Base-by-base conservation (phyloP, 2,888 invertebrate species). In the Cheilosia soror region DNA sequence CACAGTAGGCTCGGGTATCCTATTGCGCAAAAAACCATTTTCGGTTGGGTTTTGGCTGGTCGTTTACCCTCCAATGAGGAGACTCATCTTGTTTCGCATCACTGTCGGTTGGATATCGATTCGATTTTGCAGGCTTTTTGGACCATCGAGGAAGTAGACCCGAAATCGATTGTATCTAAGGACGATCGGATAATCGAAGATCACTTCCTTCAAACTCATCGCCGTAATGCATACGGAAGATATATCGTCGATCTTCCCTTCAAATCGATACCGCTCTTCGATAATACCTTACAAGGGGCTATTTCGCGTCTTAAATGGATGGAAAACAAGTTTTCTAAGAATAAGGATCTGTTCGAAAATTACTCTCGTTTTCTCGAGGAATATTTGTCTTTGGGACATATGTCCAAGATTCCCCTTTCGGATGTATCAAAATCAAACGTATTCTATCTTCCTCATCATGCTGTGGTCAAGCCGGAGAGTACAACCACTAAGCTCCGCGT, bases 371-470 rank as follows among this genome's bases (percentile, higher is more conserved):
- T 62, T 15, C 29, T 62, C 27, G 44, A 42, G 4, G 29, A 3
- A 5, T 29, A 29, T 29, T 5, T 29, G 4, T 3, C 3, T 3
- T 5, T 29, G 4, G 62, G 44, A 29, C 62, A 62, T 44, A 27
- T 62, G 44, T 29, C 25, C 1, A 27, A 15, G 25, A 11, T 68
- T 37, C 42, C 44, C 4, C 7, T 7, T 29, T n/a, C 20, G 15
- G 53, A 68, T 2, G 29, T 29, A 29, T 3, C 3, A 29, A 29
- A 29, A 3, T 5, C 29, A 29, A 29, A 29, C 5, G 29, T 29
- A 6, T 60, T 37, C 2, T 66, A 66, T 25, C 53, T 53, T 13
- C 66, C 53, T 13, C 51, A 66, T 40, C 51, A 66, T 25, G 66
- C 40, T 11, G 42, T 40, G 0, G 2, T 51, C 7, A 66, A 51